A percentile compares a stretch with the other conserved stretches of the same genome.
Evolutionary conservation across 2,888 invertebrate species (phyloP).

Genomic region (Sinopyrophorus schimmeli): DNA sequence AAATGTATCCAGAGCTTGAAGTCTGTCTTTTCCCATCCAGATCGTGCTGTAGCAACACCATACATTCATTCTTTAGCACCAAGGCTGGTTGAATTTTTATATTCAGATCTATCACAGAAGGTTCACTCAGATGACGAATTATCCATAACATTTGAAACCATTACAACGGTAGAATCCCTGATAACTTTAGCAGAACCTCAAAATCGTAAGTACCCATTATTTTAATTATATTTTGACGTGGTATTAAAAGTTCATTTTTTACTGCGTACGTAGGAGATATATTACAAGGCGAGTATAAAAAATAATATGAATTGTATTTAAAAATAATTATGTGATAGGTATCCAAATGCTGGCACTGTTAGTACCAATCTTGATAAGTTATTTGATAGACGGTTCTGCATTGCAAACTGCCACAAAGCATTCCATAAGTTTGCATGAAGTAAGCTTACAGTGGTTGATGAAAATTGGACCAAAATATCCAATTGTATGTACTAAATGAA

Average conservation of each 20-base stretch:
- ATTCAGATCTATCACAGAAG: conserved; percentile 64
- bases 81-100: conserved; percentile 74
- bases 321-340: conserved; percentile 66
- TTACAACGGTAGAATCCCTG: conserved; percentile 74
- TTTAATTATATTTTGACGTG: conserved; percentile 5
- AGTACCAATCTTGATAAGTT: conserved; percentile 88
- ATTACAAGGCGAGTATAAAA: conserved; percentile 58
- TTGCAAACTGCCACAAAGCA: conserved; percentile 64
- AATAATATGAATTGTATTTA: not conserved
- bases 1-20: conserved; percentile 79
- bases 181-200: conserved; percentile 74
- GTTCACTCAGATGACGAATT: conserved; percentile 70
- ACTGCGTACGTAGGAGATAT: conserved; percentile 56
- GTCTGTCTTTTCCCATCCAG: conserved; percentile 75
- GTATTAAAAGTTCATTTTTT: conserved; percentile 18
- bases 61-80: conserved; percentile 84
- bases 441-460: conserved; percentile 86
- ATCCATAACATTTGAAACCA: conserved; percentile 71
- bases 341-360: conserved; percentile 86
- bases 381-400: conserved; percentile 72
- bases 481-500: conserved; percentile 59
- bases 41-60: conserved; percentile 71
- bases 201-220: conserved; percentile 66
- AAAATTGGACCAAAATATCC: conserved; percentile 92
- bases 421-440: conserved; percentile 78